A percentile compares a stretch with the other conserved stretches of the same genome.
Conservation (phyloP, 2,797 vertebrate genomes). For the Oryzias dopingdopingensis region DNA sequence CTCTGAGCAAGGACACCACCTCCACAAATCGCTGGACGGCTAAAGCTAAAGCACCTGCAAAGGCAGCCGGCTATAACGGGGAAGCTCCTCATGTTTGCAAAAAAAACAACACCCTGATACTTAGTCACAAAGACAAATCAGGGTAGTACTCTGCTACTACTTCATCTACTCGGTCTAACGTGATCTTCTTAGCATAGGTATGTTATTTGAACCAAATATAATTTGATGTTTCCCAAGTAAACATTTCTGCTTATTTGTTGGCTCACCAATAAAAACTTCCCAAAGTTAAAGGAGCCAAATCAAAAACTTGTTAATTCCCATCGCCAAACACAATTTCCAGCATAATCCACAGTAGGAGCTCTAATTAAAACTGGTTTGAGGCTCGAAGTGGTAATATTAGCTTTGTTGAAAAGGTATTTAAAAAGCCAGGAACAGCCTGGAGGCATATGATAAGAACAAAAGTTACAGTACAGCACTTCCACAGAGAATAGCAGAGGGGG, state of each 20-base stretch:
- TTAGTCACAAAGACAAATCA: constrained; percentile 23
- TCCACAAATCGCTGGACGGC: constrained; percentile 73
- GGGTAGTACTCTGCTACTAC: too few relatives aligned
- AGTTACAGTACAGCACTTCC: constrained; percentile 52
- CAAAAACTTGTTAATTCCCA: constrained; percentile 35
- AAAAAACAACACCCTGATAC: constrained; percentile 14
- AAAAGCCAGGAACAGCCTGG: constrained; percentile 70
- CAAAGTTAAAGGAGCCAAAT: constrained; percentile 18
- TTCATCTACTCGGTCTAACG: too few relatives aligned
- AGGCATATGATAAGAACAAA: constrained; percentile 59
- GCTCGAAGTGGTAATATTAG: constrained; percentile 63
- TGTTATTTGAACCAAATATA: constrained; percentile 7
- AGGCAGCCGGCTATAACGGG: constrained; percentile 39
- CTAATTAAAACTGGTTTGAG: constrained; percentile 61
- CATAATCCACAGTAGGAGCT: constrained; percentile 50
- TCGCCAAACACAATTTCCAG: constrained; percentile 43
- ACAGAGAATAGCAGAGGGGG: constrained; percentile 34
- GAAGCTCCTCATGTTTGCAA: constrained; percentile 53
- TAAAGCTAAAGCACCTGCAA: constrained; percentile 70
- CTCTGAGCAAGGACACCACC: constrained; percentile 63
- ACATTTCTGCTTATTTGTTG: constrained; percentile 1
- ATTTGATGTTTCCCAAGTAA: constrained; percentile 7
- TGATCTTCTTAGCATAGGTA: constrained; percentile 24
- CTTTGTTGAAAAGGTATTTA: constrained; percentile 73
- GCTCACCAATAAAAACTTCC: constrained; percentile 13